phyloP scores from a whole-genome alignment of 2,113 vertebrate genomes.

The Eurystomus gularis region DNA sequence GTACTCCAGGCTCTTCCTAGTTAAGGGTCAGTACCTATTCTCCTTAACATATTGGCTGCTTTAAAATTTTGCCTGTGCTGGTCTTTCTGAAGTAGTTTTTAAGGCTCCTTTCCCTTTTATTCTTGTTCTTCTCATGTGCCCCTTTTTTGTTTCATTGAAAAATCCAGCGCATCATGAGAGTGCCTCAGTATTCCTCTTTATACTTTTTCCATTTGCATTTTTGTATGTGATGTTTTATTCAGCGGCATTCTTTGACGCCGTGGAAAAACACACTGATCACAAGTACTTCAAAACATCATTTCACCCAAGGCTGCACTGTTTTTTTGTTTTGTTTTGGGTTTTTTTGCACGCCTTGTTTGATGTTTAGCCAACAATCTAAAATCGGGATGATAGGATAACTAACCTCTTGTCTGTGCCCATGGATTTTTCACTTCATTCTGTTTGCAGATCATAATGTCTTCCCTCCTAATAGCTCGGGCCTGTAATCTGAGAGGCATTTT shows the following conservation, averaged over 20 bases:
- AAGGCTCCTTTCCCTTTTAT: background rate
- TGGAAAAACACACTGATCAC: background rate
- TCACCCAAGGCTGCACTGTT: background rate
- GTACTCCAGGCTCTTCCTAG: background rate
- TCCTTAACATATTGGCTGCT: background rate
- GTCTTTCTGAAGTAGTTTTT: background rate
- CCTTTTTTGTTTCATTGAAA: background rate
- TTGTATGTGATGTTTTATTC: background rate
- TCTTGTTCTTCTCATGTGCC: background rate
- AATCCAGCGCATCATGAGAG: background rate
- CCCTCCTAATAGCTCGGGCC: background rate
- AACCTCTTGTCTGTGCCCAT: background rate
- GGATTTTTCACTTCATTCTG: background rate
- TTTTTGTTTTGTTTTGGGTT: background rate
- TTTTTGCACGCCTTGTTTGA: background rate
- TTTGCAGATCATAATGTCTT: background rate
- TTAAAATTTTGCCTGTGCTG: background rate
- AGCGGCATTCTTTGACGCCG: background rate
- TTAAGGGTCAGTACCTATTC: background rate
- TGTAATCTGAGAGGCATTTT: background rate
- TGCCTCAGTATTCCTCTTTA: accelerated
- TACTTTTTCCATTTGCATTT: background rate
- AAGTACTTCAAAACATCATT: background rate
- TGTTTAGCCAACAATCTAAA: background rate
- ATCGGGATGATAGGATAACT: background rate